Base-by-base conservation (phyloP, 2,797 vertebrate species). In the Hirundo rustica region DNA sequence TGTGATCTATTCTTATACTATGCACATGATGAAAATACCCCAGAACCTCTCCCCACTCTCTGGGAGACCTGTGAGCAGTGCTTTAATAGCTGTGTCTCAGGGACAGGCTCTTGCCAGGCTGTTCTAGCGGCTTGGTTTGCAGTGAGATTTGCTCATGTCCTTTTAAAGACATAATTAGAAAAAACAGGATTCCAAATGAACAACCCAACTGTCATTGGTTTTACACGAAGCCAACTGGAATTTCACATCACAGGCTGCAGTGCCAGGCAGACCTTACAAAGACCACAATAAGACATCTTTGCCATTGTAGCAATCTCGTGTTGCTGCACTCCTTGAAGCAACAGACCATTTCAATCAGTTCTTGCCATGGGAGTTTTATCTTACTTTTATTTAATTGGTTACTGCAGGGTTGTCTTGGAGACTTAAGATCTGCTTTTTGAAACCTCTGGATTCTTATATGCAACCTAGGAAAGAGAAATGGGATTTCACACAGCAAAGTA, bases 401-500 rank as follows among this genome's bases (percentile, higher is more conserved):
- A 23, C 55, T 91, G 66, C 87, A 78, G 73, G 79, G 70, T 47
- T 93, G 76, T 90, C 82, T 66, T 2, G 2, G 73, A 79, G 62
- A 85, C 66, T 38, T 93, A 74, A 92, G 70, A 77, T 66, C 64
- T 73, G 76, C 53, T 20, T 86, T 78, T 84, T 81, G 92, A 93
- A 93, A 88, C 57, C 23, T 23, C 32, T 32, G 26, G 38, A 61
- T 85, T 82, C 74, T 82, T 68, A 42, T 30, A 50, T 70, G 71
- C 60, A 87, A 13, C 45, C 57, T 51, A 51, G 70, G 70, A 65
- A 83, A 70, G 23, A 62, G 66, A 96, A 97, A 75, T 45, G 23
- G 36, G 50, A 81, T 93, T 96, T 95, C 58, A 64, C 50, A 30
- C 15, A 45, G 62, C 29, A 62, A 85, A 92, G 30, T 12, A 89